Conservation (phyloP, 2,888 invertebrate species). For the Microplitis manilae region DNA sequence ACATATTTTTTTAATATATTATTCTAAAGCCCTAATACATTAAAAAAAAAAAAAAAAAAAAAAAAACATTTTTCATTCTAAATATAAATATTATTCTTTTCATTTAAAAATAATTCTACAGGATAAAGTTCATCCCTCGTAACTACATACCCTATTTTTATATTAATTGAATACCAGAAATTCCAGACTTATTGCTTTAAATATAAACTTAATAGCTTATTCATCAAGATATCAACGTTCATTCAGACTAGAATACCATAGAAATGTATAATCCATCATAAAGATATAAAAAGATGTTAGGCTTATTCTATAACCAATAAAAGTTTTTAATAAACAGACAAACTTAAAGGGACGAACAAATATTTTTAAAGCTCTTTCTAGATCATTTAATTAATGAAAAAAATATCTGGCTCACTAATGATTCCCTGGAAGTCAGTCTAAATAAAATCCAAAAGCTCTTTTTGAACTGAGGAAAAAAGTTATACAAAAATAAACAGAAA, state of each 20-base stretch:
- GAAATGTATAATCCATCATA: background rate
- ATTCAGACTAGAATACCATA: background rate
- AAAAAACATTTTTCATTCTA: background rate
- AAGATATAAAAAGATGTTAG: background rate
- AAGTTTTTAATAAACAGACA: background rate
- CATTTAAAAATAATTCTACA: background rate
- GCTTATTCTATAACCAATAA: background rate
- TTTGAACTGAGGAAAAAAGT: background rate
- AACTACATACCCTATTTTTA: background rate
- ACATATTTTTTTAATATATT: background rate
- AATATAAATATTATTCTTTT: background rate
- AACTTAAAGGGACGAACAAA: background rate
- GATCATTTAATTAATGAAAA: background rate
- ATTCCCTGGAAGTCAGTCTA: background rate
- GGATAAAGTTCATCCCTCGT: background rate
- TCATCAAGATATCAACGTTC: background rate
- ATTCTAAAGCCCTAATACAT: background rate
- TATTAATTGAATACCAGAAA: background rate
- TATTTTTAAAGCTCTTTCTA: background rate
- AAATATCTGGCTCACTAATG: background rate
- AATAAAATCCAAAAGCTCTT: background rate
- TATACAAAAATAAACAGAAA: constrained; percentile 21
- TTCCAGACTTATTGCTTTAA: background rate
- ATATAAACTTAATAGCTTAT: background rate
- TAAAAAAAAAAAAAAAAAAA: background rate